Conservation (phyloP, 2,113 vertebrate species). For the Pogona vitticeps region DNA sequence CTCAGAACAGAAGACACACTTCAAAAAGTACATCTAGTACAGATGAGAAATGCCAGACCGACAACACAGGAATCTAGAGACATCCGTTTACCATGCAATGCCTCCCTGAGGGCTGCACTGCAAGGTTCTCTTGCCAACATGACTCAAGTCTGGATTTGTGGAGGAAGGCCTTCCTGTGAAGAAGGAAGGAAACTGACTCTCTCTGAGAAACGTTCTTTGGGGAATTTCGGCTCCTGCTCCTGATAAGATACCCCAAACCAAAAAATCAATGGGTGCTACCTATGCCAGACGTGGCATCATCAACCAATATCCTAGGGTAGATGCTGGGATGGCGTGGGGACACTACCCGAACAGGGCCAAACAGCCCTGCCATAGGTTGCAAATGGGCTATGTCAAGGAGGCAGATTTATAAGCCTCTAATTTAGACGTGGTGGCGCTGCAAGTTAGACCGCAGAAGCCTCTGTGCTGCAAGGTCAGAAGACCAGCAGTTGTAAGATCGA, state of each 20-base stretch:
- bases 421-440: too few relatives aligned
- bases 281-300: accelerated
- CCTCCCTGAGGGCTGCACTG: not conserved
- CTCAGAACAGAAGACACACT: not conserved
- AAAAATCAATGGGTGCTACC: not conserved
- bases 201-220: too few relatives aligned
- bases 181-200: not conserved
- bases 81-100: not conserved
- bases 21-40: conserved; percentile 25
- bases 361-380: not conserved
- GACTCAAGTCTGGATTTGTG: not conserved
- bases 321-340: not conserved
- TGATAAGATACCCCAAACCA: not conserved
- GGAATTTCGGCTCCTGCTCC: not conserved
- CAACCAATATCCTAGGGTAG: not conserved
- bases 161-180: not conserved
- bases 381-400: not conserved
- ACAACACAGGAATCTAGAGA: not conserved
- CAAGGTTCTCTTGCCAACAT: not conserved
- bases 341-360: not conserved
- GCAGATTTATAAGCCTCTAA: not conserved
- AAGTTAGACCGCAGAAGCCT: too few relatives aligned
- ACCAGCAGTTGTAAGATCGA: too few relatives aligned
- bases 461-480: too few relatives aligned
- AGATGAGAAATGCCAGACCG: not conserved